Percentiles rank a stretch among this genome's conserved stretches.
Evolutionary conservation across 2,113 vertebrate genomes (phyloP).

Genomic region (Setophaga coronata): DNA sequence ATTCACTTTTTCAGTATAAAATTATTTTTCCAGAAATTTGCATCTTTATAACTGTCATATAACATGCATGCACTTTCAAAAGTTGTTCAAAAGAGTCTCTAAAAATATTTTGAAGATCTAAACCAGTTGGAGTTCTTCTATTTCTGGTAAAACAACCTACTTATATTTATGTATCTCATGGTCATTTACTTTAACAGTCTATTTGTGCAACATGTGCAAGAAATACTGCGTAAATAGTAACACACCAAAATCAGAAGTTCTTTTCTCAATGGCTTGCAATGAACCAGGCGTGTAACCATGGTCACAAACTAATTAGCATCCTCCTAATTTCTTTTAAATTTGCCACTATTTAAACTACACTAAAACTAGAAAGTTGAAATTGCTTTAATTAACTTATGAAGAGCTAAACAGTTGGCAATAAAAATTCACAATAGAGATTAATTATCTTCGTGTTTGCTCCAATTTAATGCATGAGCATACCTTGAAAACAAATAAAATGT

Average conservation of each 20-base stretch:
- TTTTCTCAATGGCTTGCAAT: background rate
- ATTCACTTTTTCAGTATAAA: background rate
- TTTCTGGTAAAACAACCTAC: background rate
- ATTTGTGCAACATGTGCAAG: background rate
- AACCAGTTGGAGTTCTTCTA: background rate
- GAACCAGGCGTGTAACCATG: background rate
- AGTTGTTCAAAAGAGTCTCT: background rate
- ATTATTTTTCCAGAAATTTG: background rate
- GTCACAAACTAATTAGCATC: conserved; percentile 54
- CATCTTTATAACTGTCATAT: background rate
- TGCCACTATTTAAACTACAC: conserved; percentile 37
- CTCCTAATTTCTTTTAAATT: conserved; percentile 48
- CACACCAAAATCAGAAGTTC: conserved; percentile 19
- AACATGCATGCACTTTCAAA: background rate
- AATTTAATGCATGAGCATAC: background rate
- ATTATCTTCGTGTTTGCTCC: background rate
- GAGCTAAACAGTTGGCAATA: background rate
- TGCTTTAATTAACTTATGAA: conserved; percentile 5
- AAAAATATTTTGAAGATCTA: background rate
- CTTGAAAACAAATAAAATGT: background rate
- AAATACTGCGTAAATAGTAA: conserved; percentile 48
- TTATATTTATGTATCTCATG: background rate
- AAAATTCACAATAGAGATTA: background rate
- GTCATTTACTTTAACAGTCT: background rate
- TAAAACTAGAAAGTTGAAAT: conserved; percentile 17